Evolutionary conservation across 2,797 vertebrate species (phyloP).

Genomic region (Sebastes oblongus): DNA sequence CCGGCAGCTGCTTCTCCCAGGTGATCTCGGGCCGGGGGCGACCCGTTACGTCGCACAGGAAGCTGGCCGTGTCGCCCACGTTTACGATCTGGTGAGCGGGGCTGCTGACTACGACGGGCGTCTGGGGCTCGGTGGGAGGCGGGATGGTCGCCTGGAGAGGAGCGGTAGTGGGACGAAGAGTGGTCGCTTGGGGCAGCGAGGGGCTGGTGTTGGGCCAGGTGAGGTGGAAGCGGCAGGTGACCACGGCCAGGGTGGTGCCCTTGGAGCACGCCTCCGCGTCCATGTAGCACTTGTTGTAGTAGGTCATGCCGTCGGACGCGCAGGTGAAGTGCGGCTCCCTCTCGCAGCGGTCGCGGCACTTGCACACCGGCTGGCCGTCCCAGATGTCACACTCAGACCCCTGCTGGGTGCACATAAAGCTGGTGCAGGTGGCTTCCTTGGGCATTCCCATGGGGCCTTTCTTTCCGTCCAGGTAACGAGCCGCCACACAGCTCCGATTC

Average conservation of each 20-base stretch:
- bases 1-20: constrained; percentile 91
- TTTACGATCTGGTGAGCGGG: constrained; percentile 86
- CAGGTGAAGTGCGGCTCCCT: constrained; percentile 97
- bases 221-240: constrained; percentile 89
- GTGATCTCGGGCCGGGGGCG: constrained; percentile 90
- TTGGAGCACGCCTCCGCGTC: constrained; percentile 97
- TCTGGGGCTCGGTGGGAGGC: constrained; percentile 72
- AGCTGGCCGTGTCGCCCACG: constrained; percentile 92
- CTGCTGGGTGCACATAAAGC: constrained; percentile 95
- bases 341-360: constrained; percentile 96
- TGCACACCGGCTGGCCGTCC: constrained; percentile 95
- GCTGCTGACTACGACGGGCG: constrained; percentile 82
- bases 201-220: constrained; percentile 94
- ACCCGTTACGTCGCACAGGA: constrained; percentile 90
- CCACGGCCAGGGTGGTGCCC: constrained; percentile 88
- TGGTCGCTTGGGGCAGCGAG: constrained; percentile 84
- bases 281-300: constrained; percentile 99
- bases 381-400: constrained; percentile 97
- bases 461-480: constrained; percentile 90
- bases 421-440: constrained; percentile 90
- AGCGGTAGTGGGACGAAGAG: constrained; percentile 86
- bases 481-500: constrained; percentile 93
- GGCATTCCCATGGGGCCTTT: constrained; percentile 93
- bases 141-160: constrained; percentile 83
- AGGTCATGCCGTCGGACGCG: constrained; percentile 96